Percentiles rank a stretch among this genome's conserved stretches.
Conservation (phyloP, 2,113 vertebrate species). For the Myocastor coypus region DNA sequence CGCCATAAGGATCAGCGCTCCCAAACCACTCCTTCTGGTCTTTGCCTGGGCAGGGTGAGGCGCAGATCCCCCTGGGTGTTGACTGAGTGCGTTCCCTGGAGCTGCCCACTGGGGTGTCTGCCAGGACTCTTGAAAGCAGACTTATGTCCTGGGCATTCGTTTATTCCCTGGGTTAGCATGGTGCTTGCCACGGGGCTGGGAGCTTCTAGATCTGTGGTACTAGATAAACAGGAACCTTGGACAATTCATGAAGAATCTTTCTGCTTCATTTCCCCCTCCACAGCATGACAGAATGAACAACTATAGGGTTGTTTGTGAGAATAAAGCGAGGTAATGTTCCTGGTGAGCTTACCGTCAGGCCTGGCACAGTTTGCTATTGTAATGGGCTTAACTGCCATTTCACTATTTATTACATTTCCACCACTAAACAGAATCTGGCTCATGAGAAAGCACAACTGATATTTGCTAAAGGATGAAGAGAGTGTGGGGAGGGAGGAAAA, state of each 20-base stretch:
- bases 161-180: background rate
- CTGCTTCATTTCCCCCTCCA: background rate
- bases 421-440: background rate
- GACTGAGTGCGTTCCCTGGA: accelerated
- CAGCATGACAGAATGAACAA: background rate
- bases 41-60: accelerated
- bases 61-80: background rate
- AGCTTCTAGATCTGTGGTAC: background rate
- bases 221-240: background rate
- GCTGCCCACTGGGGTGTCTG: accelerated
- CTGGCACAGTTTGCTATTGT: background rate
- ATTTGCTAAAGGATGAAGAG: background rate
- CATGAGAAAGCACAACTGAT: accelerated
- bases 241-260: background rate
- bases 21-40: accelerated
- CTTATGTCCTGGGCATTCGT: background rate
- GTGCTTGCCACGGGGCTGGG: background rate
- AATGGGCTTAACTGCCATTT: background rate
- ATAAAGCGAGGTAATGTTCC: background rate
- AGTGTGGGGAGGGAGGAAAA: background rate
- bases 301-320: background rate
- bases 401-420: background rate
- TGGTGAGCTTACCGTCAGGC: background rate
- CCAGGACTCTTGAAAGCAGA: background rate
- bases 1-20: accelerated